phyloP scores from a whole-genome alignment of 1,140 invertebrate species.

The Drosophila seguyi region DNA sequence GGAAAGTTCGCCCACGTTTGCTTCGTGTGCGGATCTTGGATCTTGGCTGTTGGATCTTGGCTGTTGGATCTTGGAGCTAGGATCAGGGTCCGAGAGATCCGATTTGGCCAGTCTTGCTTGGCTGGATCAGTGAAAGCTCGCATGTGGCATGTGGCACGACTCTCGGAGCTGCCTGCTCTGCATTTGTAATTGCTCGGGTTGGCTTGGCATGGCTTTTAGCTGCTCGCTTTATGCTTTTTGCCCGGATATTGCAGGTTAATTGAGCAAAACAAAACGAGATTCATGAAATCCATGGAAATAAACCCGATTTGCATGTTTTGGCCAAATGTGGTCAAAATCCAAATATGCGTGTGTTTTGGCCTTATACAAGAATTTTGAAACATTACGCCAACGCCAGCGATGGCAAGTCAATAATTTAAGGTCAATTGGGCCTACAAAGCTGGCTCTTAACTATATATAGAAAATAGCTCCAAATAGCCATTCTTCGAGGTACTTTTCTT shows the following conservation, averaged over 20 bases:
- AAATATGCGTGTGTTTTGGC: conserved; percentile 26
- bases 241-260: conserved; percentile 58
- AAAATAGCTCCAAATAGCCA: conserved; percentile 31
- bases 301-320: conserved; percentile 53
- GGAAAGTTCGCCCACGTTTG: conserved; percentile 53
- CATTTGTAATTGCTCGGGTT: conserved; percentile 43
- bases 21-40: conserved; percentile 24
- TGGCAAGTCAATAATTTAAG: conserved; percentile 45
- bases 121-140: conserved; percentile 52
- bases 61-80: conserved; percentile 24
- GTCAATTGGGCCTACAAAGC: conserved; percentile 48
- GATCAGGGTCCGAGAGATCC: conserved; percentile 25
- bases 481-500: conserved; percentile 32
- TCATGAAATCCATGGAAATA: conserved; percentile 5
- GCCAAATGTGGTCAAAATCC: conserved; percentile 48
- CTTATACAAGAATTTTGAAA: conserved; percentile 52
- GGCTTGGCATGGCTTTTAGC: conserved; percentile 4
- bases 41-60: conserved; percentile 12
- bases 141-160: conserved; percentile 37
- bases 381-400: conserved; percentile 51
- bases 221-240: conserved; percentile 7
- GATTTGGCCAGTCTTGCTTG: conserved; percentile 26
- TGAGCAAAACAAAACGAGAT: conserved; percentile 39
- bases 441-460: conserved; percentile 43
- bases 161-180: conserved; percentile 32